Evolutionary conservation across 2,888 invertebrate genomes (phyloP), one percentile per base, ranked within the genome.

Genomic region (Nemurella pictetii): DNA sequence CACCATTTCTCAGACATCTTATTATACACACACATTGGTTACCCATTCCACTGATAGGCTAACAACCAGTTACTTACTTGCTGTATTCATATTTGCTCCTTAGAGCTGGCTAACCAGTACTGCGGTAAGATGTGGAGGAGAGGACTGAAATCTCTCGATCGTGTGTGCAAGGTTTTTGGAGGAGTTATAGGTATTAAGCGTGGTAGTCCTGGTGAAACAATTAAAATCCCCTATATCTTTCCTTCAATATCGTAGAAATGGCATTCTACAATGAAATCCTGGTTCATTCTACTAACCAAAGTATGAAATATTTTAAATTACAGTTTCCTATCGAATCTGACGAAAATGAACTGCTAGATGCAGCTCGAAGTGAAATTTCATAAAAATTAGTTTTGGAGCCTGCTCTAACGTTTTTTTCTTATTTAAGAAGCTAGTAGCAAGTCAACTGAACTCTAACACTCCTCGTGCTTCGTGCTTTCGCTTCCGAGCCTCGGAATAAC

Each of bases 401-500:
- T 2, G 20, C 55, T 20, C 55, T 55, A 2, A 7, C 20, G 15
- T 55, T 55, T 55, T 55, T 55, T 12, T 55, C 55, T 20, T 55
- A 55, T 55, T 55, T 55, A 20, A 20, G 20, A 55, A 55, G 12
- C 15, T 20, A 75, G 26, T 75, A 75, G 28, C 30, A 78, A 78
- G 30, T 29, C 78, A 30, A 81, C 80, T 81, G 85, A 35, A 74
- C 29, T 73, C 36, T 77, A 72, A 32, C 78, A n/a, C 77, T 74
- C 73, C 30, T 36, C 26, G 55, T 28, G 25, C 74, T 12, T 12
- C 83, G 75, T 80, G 80, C 55, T 55, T 86, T 86, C 84, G 84
- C 55, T 86, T 89, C 89, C 89, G 88, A 88, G 87, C 88, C 87
- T 87, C 55, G 88, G 89, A 89, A 89, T 86, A 84, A 84, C 85